These are phyloP conservation scores for Ceyx erithaca DNA, from an alignment of 2,797 vertebrate species.

Conservation along the genomic window DNA sequence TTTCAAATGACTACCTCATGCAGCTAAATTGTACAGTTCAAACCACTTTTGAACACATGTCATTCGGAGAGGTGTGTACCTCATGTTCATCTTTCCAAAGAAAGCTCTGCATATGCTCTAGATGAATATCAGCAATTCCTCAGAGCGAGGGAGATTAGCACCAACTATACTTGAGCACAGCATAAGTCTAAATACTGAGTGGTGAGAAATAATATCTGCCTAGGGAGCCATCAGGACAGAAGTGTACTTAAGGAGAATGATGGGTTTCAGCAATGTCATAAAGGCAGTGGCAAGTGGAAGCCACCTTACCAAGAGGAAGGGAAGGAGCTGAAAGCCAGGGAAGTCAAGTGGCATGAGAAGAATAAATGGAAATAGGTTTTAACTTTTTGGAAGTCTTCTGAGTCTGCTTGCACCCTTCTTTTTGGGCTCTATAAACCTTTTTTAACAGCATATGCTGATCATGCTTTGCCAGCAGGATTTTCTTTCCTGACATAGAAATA, in stretches of 20 bases:
- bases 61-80: neutral
- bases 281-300: neutral
- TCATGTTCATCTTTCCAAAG: neutral
- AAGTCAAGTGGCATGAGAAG: accelerated
- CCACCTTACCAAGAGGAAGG: accelerated
- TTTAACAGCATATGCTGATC: accelerated
- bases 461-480: accelerated
- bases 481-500: neutral
- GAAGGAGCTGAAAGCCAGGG: neutral
- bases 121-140: conserved; percentile 13
- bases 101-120: neutral
- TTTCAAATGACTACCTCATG: neutral
- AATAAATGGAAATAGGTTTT: neutral
- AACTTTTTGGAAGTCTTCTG: neutral
- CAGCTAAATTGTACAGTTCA: neutral
- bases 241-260: conserved; percentile 27
- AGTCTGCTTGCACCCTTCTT: neutral
- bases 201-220: conserved; percentile 28
- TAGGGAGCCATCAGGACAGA: conserved; percentile 38
- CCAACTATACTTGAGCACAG: neutral
- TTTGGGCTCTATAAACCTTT: neutral
- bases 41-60: accelerated
- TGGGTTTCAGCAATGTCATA: conserved; percentile 3
- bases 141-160: conserved; percentile 10
- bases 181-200: neutral